Conservation (phyloP, 2,797 vertebrate genomes). For the Choloepus didactylus region DNA sequence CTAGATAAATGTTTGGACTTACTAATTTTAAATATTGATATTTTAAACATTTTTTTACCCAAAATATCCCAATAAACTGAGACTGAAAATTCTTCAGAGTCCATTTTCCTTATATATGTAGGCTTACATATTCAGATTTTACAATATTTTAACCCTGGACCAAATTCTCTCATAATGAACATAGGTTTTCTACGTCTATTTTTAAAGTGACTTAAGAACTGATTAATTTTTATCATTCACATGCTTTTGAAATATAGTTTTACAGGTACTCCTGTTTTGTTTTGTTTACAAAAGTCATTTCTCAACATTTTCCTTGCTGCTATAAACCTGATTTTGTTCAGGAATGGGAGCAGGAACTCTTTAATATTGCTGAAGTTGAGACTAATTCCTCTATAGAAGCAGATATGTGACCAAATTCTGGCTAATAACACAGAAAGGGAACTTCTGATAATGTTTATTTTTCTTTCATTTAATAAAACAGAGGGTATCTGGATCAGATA, state of each 20-base stretch:
- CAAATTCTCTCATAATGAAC: slow-evolving; percentile 72
- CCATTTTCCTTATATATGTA: not conserved
- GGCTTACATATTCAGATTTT: slow-evolving; percentile 47
- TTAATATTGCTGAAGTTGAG: not conserved
- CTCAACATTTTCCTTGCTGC: not conserved
- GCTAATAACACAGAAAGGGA: not conserved
- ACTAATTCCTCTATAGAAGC: not conserved
- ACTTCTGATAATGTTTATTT: not conserved
- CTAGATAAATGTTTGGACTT: not conserved
- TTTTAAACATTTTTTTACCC: slow-evolving; percentile 2
- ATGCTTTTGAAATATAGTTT: not conserved
- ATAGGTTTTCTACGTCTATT: slow-evolving; percentile 47
- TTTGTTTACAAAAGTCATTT: not conserved
- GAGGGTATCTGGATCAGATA: slow-evolving; percentile 23
- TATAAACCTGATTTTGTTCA: not conserved
- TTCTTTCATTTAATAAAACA: slow-evolving; percentile 62
- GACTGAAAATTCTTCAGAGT: not conserved
- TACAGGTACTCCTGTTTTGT: not conserved
- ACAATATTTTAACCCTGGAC: slow-evolving; percentile 62
- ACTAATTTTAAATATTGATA: slow-evolving; percentile 11
- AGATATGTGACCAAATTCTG: not conserved
- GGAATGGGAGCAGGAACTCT: not conserved
- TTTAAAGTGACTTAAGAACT: slow-evolving; percentile 26
- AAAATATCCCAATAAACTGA: not conserved
- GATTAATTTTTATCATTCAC: not conserved